Conservation (phyloP, 1,140 invertebrate genomes). For the Ruditapes philippinarum region DNA sequence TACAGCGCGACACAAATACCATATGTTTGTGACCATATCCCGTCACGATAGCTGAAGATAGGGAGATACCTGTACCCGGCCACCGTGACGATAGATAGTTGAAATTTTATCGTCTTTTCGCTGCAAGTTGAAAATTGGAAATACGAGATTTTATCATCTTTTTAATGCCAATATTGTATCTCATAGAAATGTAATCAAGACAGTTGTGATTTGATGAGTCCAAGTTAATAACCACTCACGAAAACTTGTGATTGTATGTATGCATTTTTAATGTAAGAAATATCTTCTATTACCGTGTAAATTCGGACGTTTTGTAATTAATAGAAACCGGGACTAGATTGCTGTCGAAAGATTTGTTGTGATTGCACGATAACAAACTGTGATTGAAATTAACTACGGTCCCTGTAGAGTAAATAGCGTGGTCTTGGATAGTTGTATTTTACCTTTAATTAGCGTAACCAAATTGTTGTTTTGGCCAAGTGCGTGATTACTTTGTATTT, state of each 20-base stretch:
- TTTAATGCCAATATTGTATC: not conserved
- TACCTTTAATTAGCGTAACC: constrained; percentile 35
- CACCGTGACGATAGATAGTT: constrained; percentile 4
- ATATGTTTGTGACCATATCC: constrained; percentile 9
- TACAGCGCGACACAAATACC: not conserved
- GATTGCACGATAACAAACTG: constrained; percentile 42
- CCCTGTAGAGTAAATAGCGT: not conserved
- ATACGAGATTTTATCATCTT: not conserved
- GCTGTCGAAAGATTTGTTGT: constrained; percentile 12
- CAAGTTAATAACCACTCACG: constrained; percentile 41
- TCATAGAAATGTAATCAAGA: constrained; percentile 23
- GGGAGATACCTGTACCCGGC: not conserved
- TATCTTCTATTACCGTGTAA: constrained; percentile 45
- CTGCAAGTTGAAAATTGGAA: not conserved
- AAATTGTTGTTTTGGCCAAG: not conserved
- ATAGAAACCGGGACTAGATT: constrained; percentile 17
- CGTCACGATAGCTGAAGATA: not conserved
- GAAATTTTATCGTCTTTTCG: not conserved
- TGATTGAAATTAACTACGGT: constrained; percentile 13
- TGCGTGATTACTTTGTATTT: not conserved
- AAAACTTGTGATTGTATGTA: constrained; percentile 39
- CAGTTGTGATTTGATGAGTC: not conserved
- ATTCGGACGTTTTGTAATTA: constrained; percentile 48
- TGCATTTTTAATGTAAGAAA: constrained; percentile 44
- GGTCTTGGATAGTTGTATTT: not conserved